Base-by-base conservation (phyloP, 2,797 vertebrate genomes). In the Sebastes reedi region DNA sequence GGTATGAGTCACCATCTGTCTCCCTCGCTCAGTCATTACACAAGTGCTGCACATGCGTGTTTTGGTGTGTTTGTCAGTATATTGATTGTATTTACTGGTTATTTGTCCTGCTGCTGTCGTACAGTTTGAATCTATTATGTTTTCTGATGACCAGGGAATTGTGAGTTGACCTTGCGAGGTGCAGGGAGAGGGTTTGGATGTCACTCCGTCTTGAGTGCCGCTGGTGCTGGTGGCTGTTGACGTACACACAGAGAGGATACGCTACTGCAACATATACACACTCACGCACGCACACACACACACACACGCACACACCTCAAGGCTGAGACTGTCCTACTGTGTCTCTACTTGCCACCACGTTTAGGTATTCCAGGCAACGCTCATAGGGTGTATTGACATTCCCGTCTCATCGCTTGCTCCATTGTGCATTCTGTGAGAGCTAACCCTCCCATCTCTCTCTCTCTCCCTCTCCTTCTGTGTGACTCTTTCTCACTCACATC, bases 1-100 rank as follows among this genome's bases (percentile, higher is more conserved):
- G 85, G 87, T 91, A 91, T 94, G 93, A 95, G 89, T 95, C 94
- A 95, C 93, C 92, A 93, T 91, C 91, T 94, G 93, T 93, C 92
- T 92, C 84, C 73, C 76, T 89, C 87, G 88, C 87, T 91, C 89
- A 86, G 86, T 89, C 91, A 90, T 85, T 86, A 76, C 90, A 81
- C 88, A 87, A 85, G 76, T 34, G 8, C 62, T 65, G 77, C 87
- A 75, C 85, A 86, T 76, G 84, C 29, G 50, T 62, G 54, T 74
- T 83, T 73, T 32, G 11, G 56, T 29, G 61, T 30, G 13, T 83
- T 29, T 83, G 72, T 88, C 66, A 58, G 36, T 55, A 62, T 67
- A 77, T 52, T 72, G 73, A 72, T 67, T 85, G 62, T 73, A 55
- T 72, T 66, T 52, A 59, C 66, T 61, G 72, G 29, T 81, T 76